Conservation (phyloP, 2,888 invertebrate species). For the Mactromeris polynyma region DNA sequence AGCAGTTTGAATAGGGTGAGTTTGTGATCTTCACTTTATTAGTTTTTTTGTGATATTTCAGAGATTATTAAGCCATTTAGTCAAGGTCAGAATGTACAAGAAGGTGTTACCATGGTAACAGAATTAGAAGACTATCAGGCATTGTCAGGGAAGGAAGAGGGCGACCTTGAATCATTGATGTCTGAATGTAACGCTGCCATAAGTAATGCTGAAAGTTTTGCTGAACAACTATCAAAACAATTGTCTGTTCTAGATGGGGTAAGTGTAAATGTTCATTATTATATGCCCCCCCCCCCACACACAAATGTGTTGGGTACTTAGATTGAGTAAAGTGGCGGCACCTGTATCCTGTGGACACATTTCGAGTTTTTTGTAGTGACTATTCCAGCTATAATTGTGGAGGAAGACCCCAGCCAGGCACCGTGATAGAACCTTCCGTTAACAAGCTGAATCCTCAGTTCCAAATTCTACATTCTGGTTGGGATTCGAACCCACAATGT, state of each 20-base stretch:
- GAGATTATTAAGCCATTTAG: conserved; percentile 75
- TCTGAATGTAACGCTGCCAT: conserved; percentile 95
- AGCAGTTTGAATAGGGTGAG: no score
- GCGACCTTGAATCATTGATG: conserved; percentile 94
- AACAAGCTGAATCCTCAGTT: no score
- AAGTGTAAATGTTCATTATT: conserved; percentile 75
- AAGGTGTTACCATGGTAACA: conserved; percentile 77
- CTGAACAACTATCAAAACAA: conserved; percentile 93
- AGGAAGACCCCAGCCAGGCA: no score
- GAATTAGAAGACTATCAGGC: conserved; percentile 91
- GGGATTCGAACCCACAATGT: no score
- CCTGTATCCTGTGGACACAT: no score
- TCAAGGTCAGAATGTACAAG: conserved; percentile 72
- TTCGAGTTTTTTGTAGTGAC: no score
- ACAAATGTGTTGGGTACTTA: no score
- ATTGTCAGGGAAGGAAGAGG: conserved; percentile 94
- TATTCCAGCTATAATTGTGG: no score
- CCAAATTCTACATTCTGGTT: no score
- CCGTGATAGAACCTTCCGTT: no score
- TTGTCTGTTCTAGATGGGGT: conserved; percentile 95
- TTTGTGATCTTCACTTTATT: neutral
- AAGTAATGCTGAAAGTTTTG: conserved; percentile 92
- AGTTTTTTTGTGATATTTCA: conserved; percentile 38
- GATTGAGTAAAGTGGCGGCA: no score
- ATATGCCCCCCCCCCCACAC: no score